Conservation (phyloP, 1,140 invertebrate genomes). For the Drosophila neocordata region DNA sequence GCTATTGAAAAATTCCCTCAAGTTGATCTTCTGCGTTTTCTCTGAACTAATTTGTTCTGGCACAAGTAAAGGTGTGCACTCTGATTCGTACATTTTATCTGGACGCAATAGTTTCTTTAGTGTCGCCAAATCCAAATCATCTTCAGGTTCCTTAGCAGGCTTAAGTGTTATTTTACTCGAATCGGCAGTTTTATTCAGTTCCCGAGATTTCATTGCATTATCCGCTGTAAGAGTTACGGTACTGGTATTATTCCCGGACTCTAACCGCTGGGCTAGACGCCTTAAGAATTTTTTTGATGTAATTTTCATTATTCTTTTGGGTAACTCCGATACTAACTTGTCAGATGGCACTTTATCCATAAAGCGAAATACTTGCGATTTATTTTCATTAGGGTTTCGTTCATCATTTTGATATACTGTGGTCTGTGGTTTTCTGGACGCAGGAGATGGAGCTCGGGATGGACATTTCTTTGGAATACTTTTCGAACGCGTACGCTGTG, state of each 20-base stretch:
- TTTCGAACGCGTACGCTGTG: neutral
- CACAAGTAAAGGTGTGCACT: neutral
- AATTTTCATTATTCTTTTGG: neutral
- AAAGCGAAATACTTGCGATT: neutral
- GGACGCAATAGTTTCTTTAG: neutral
- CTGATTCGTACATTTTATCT: neutral
- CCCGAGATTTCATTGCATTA: neutral
- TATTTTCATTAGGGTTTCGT: neutral
- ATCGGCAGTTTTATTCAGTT: neutral
- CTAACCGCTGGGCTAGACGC: neutral
- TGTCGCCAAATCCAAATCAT: neutral
- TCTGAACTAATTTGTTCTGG: neutral
- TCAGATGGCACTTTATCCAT: neutral
- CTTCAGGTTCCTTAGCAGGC: neutral
- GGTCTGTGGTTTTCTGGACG: neutral
- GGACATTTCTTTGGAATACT: too few relatives aligned
- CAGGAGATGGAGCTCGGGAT: neutral
- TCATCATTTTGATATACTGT: neutral
- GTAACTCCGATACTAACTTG: neutral
- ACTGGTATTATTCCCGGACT: slow-evolving; percentile 6
- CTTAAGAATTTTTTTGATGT: neutral
- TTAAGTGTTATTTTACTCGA: neutral
- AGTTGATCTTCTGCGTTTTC: slow-evolving; percentile 24
- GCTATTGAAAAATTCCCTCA: slow-evolving; percentile 35
- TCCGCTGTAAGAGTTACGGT: slow-evolving; percentile 24